Evolutionary conservation across 1,140 invertebrate species (phyloP).

Genomic region (Mizuhopecten yessoensis): DNA sequence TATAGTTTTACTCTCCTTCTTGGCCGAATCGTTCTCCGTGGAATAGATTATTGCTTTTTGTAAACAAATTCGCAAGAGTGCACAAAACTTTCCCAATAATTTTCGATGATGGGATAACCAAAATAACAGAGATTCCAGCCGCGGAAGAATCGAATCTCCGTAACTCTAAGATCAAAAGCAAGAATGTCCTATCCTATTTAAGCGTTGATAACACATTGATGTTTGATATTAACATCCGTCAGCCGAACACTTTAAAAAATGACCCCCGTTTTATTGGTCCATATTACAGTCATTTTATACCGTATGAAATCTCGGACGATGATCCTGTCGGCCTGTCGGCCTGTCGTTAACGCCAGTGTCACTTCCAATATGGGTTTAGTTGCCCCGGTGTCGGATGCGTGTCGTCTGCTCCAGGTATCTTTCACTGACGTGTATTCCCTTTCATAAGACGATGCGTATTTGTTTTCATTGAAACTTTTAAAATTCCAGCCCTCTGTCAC

Average conservation of each 20-base stretch:
- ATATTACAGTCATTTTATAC: too few relatives aligned
- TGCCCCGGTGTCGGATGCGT: not conserved
- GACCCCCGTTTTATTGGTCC: too few relatives aligned
- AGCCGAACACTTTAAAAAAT: not conserved
- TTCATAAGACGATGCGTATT: not conserved
- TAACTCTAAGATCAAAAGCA: not conserved
- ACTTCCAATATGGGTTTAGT: not conserved
- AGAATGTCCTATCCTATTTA: not conserved
- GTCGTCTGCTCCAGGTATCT: not conserved
- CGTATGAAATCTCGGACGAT: too few relatives aligned
- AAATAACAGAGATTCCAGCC: not conserved
- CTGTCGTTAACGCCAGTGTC: constrained; percentile 23
- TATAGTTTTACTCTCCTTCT: too few relatives aligned
- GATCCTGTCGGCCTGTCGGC: too few relatives aligned
- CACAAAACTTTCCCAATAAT: not conserved
- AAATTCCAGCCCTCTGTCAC: not conserved
- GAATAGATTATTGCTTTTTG: too few relatives aligned
- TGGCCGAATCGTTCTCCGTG: too few relatives aligned
- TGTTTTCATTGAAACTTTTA: too few relatives aligned
- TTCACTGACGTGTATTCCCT: not conserved
- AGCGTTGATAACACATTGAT: not conserved
- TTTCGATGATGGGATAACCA: not conserved
- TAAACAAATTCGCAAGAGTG: too few relatives aligned
- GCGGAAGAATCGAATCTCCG: not conserved
- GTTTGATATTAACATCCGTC: not conserved